Base-by-base conservation (phyloP, 1,140 invertebrate species). In the Spodoptera litura region DNA sequence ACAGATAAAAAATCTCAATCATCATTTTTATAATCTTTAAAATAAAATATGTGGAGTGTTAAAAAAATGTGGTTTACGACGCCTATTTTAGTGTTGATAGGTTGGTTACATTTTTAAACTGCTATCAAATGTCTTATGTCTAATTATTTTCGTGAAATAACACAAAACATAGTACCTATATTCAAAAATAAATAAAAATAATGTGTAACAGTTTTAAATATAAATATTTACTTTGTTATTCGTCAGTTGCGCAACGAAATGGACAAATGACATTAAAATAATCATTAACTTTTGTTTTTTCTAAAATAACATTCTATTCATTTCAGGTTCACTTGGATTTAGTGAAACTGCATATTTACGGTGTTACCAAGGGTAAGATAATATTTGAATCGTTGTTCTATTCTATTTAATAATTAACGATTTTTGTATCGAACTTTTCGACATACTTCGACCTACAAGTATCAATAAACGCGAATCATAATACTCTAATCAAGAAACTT, bases 331-430 rank as follows among this genome's bases (percentile, higher is more conserved):
- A 20, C 52, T 77, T 15, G 79, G 87, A 12, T 55, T 71, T 10
- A 83, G 79, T 38, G 31, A 84, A 31, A 68, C 78, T 15, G 88
- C 86, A n/a, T 87, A 56, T 75, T 66, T 89, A 52, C 80, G 82
- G 64, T 89, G 87, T 76, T 89, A 91, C 79, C 85, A 86, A 20
- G 81, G 83, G 87, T 89, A 83, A 83, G 84, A 81, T 12, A 44
- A 44, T 44, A 44, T 10, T 44, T 44, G 4, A 44, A 44, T 44
- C 38, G 38, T 44, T 44, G 38, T 31, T 31, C 4, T 31, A 31
- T 31, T 31, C n/a, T 31, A 44, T 44, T 6, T 4, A 44, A 6
- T 31, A 2, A 44, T 0, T 10, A 8, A 44, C 38, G 8, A 44
- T 44, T 31, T 44, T 2, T 44, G 38, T 44, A 44, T 44, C 9